A percentile compares a stretch with the other conserved stretches of the same genome.
Evolutionary conservation across 2,888 invertebrate genomes (phyloP).

Genomic region (Leptothorax acervorum): DNA sequence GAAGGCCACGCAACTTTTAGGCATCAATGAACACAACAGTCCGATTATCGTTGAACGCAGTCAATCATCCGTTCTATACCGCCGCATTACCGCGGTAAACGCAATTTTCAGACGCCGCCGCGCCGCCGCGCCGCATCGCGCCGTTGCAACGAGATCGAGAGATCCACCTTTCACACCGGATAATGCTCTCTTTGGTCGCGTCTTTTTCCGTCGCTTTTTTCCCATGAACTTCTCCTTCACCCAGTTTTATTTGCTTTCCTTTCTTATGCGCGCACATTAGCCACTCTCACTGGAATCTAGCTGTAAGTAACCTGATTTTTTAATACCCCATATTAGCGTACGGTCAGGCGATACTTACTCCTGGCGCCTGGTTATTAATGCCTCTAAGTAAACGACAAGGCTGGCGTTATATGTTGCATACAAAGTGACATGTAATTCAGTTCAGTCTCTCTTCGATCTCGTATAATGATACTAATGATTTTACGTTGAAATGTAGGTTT

Average conservation of each 20-base stretch:
- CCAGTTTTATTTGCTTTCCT: constrained; percentile 74
- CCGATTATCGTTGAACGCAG: constrained; percentile 17
- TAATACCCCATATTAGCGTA: neutral
- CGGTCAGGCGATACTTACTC: constrained; percentile 13
- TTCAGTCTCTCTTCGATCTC: neutral
- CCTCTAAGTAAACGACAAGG: neutral
- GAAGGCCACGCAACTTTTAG: neutral
- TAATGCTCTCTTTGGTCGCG: constrained; percentile 77
- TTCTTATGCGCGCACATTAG: constrained; percentile 64
- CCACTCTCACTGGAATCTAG: constrained; percentile 51
- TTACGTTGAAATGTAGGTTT: neutral
- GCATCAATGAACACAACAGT: neutral
- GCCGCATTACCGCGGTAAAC: constrained; percentile 6
- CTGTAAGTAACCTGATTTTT: constrained; percentile 50
- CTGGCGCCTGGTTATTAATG: constrained; percentile 28
- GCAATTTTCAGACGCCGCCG: neutral
- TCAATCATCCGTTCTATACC: constrained; percentile 20
- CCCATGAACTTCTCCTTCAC: constrained; percentile 64
- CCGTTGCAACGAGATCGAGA: constrained; percentile 45
- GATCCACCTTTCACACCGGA: constrained; percentile 78
- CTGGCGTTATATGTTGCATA: neutral
- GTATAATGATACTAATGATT: neutral
- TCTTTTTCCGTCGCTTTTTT: constrained; percentile 59
- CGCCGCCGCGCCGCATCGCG: constrained; percentile 18
- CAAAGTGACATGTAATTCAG: neutral